Evolutionary conservation across 2,113 vertebrate genomes (phyloP), one percentile per base, ranked within the genome.

Genomic region (Dicerorhinus sumatrensis): DNA sequence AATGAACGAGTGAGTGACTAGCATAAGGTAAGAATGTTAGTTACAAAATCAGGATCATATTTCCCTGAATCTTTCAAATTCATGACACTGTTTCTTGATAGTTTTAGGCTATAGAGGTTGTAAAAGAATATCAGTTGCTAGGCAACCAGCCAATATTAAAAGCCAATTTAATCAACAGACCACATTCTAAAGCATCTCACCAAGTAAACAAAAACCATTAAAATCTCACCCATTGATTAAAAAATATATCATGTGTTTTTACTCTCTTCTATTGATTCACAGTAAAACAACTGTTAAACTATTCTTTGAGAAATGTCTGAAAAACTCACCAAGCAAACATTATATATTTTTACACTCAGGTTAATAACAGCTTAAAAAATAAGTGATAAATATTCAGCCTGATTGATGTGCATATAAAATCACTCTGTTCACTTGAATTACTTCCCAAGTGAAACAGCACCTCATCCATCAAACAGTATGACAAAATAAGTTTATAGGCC

Each of bases 171-270:
- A 76, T 89, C 88, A 81, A 75, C 0, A 85, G 56, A 33, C 33
- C 54, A 76, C 17, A 84, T n/a, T 96, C 72, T 82, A 94, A 77
- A 93, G 56, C 29, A 90, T 54, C 51, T 79, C 81, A 95, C 2
- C 80, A 18, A 75, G 54, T 76, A 83, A 91, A 67, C 6, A 7
- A 93, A 76, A 88, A 84, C 33, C 76, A 93, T 39, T 79, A 75
- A 94, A 70, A 83, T 72, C 48, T 25, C 62, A 83, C 13, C 14
- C 4, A 27, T 4, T 48, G 21, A 93, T 83, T 6, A 25, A 87
- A 72, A 88, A 81, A 42, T 62, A 56, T 1, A 25, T 29, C 17
- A 63, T 9, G 54, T 51, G 29, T 36, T 91, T 60, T 86, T 42
- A 69, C 8, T 65, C 60, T 91, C 29, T 83, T 93, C 63, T 93